Percentiles rank a stretch among this genome's conserved stretches.
These are phyloP conservation scores for Sebastes hopkinsi DNA, from an alignment of 2,797 vertebrate genomes.

Conservation along the genomic window DNA sequence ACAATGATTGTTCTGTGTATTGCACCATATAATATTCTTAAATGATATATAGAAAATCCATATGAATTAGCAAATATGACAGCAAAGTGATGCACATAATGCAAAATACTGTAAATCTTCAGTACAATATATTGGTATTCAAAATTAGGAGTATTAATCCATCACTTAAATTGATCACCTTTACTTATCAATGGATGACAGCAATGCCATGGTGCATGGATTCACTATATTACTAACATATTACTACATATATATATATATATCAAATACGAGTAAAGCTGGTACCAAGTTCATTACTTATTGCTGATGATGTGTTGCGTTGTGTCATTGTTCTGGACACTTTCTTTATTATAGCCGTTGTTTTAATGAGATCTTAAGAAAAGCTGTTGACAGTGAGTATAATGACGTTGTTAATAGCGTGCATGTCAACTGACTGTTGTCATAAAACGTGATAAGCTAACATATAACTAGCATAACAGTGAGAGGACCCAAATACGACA, in stretches of 20 bases:
- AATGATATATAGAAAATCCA: background rate
- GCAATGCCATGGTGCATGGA: background rate
- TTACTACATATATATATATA: background rate
- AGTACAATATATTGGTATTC: background rate
- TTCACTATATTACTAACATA: background rate
- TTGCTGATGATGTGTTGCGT: slow-evolving; percentile 2
- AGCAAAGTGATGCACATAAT: accelerated
- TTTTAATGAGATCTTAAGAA: slow-evolving; percentile 57
- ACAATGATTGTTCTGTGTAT: background rate
- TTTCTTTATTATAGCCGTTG: slow-evolving; percentile 15
- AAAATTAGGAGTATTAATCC: background rate
- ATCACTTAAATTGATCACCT: background rate
- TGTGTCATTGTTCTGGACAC: slow-evolving; percentile 11
- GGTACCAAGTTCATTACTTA: slow-evolving; percentile 11
- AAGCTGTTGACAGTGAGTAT: slow-evolving; percentile 41
- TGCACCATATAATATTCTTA: background rate
- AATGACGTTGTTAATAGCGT: slow-evolving; percentile 41
- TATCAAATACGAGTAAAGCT: slow-evolving; percentile 4
- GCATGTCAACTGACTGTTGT: slow-evolving; percentile 47
- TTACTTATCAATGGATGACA: slow-evolving; percentile 6
- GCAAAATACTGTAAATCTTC: background rate
- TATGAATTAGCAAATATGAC: background rate
- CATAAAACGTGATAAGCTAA: slow-evolving; percentile 39
- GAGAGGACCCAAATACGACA: slow-evolving; percentile 23
- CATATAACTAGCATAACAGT: slow-evolving; percentile 20